Evolutionary conservation across 2,888 invertebrate species (phyloP).

Genomic region (Xestobium rufovillosum): DNA sequence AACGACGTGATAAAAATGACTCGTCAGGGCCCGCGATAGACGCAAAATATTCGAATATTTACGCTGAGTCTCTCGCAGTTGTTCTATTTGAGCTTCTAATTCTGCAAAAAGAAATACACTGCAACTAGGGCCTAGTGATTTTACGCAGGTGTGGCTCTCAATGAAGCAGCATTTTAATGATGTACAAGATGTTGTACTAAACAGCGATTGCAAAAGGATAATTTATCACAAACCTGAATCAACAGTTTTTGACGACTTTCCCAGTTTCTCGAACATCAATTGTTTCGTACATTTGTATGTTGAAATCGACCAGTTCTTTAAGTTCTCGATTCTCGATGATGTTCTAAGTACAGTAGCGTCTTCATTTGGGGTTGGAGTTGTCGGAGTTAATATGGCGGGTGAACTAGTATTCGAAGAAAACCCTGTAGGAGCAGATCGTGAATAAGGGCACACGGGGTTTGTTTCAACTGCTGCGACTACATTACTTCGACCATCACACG

Average conservation of each 20-base stretch:
- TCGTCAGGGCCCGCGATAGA: conserved; percentile 75
- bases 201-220: too few relatives aligned
- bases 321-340: conserved; percentile 79
- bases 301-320: conserved; percentile 96
- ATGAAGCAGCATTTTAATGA: too few relatives aligned
- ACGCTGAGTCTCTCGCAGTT: conserved; percentile 86
- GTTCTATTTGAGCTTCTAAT: conserved; percentile 89
- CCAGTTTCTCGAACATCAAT: conserved; percentile 90
- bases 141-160: too few relatives aligned
- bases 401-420: conserved; percentile 39
- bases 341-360: conserved; percentile 57
- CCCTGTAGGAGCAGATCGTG: conserved; percentile 64
- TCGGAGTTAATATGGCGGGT: conserved; percentile 46
- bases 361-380: conserved; percentile 46
- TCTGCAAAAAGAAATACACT: conserved; percentile 49
- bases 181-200: too few relatives aligned
- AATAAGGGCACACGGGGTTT: conserved; percentile 56
- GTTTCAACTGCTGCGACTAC: conserved; percentile 69
- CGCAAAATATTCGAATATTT: conserved; percentile 85
- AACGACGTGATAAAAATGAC: conserved; percentile 82
- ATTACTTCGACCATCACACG: conserved; percentile 66
- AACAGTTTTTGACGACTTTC: conserved; percentile 85
- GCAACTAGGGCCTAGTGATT: conserved; percentile 9
- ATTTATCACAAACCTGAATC: conserved; percentile 63
- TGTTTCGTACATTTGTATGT: conserved; percentile 98